Conservation (phyloP, 1,140 invertebrate species). For the Galendromus occidentalis region DNA sequence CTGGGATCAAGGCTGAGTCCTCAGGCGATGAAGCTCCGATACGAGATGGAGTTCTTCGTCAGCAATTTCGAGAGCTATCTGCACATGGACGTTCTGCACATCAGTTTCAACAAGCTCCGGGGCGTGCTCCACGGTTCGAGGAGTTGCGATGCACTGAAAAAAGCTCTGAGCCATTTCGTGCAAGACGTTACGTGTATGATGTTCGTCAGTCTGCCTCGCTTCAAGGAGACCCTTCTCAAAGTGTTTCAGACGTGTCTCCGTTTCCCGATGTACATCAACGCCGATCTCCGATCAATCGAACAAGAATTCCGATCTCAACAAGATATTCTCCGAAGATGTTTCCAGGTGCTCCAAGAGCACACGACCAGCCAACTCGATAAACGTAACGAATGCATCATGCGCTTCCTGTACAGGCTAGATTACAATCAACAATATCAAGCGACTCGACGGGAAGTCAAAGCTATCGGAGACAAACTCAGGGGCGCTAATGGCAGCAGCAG, state of each 20-base stretch:
- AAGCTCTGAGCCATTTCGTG: neutral
- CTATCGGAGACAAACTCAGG: neutral
- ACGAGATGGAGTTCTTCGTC: conserved; percentile 6
- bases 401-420: conserved; percentile 2
- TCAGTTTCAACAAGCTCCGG: neutral
- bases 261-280: neutral
- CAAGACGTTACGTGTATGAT: neutral
- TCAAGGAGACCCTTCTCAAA: conserved; percentile 5
- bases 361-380: neutral
- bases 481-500: too few relatives aligned
- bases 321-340: neutral
- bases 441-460: neutral
- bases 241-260: conserved; percentile 5
- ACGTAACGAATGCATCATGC: conserved; percentile 5
- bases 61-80: conserved; percentile 1
- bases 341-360: neutral
- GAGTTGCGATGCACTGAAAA: neutral
- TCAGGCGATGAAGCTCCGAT: conserved; percentile 7
- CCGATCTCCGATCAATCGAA: neutral
- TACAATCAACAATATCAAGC: neutral
- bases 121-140: neutral
- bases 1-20: neutral
- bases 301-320: conserved; percentile 3
- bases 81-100: neutral
- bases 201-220: neutral